These are phyloP conservation scores for Atrichornis clamosus DNA, from an alignment of 2,113 vertebrate species.

Conservation along the genomic window DNA sequence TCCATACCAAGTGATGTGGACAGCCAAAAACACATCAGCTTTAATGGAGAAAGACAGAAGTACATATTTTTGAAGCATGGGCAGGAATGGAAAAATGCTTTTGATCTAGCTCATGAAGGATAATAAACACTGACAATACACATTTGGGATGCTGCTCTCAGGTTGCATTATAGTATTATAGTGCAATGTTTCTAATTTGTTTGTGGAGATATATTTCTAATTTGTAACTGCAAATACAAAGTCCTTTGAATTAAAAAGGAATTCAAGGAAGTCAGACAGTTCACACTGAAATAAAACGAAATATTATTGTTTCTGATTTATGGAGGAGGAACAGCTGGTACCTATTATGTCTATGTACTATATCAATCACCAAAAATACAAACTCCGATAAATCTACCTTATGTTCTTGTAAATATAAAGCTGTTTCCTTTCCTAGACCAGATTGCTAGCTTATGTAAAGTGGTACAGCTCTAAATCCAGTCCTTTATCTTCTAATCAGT, in stretches of 20 bases:
- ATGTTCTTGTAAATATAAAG: conserved; percentile 20
- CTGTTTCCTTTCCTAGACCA: background rate
- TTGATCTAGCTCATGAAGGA: background rate
- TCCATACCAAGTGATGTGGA: background rate
- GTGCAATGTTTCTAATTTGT: background rate
- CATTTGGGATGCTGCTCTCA: background rate
- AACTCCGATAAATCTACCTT: conserved; percentile 40
- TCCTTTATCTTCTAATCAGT: background rate
- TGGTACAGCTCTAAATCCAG: background rate
- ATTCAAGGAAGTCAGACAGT: background rate
- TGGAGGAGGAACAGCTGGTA: conserved; percentile 22
- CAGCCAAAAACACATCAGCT: background rate
- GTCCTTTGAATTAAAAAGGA: background rate
- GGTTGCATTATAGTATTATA: background rate
- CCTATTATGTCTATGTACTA: conserved; percentile 24
- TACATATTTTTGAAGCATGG: background rate
- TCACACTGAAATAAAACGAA: conserved; percentile 7
- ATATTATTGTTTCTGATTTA: conserved; percentile 39
- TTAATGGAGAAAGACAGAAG: background rate
- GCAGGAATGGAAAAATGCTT: background rate
- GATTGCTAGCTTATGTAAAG: conserved; percentile 15
- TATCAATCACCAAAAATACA: conserved; percentile 40
- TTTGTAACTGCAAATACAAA: background rate
- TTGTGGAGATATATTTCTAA: background rate
- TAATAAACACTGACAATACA: background rate